Percentiles rank a stretch among this genome's conserved stretches.
Conservation (phyloP, 1,140 invertebrate species). For the Theocolax elegans region DNA sequence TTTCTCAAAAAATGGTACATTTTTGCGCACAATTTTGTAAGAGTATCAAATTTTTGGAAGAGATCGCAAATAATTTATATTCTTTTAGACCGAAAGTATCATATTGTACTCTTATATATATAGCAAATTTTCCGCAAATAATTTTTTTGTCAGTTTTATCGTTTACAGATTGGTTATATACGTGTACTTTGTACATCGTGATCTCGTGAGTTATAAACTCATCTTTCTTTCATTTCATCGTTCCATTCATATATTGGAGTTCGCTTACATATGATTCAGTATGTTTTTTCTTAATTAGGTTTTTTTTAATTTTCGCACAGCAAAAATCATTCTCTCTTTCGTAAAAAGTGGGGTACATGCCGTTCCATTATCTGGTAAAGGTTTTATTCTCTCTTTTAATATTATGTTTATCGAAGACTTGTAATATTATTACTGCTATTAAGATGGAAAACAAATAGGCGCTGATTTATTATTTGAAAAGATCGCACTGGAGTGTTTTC, state of each 20-base stretch:
- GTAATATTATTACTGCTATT: too few species aligned
- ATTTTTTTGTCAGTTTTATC: neutral
- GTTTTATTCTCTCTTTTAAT: too few species aligned
- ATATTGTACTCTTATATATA: neutral
- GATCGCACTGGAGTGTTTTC: too few species aligned
- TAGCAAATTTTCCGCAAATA: neutral
- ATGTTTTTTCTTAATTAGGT: neutral
- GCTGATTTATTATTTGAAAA: too few species aligned
- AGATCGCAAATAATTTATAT: neutral
- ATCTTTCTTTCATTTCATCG: neutral
- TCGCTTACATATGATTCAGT: neutral
- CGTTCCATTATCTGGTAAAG: too few species aligned
- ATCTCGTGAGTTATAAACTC: neutral
- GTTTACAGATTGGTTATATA: slow-evolving; percentile 14
- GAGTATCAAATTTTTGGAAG: neutral
- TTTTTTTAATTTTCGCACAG: neutral
- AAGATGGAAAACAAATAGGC: too few species aligned
- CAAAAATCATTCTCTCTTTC: neutral
- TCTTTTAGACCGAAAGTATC: neutral
- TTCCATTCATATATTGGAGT: neutral
- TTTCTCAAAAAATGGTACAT: neutral
- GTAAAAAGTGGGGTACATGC: slow-evolving; percentile 1
- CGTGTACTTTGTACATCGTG: neutral
- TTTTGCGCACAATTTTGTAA: neutral
- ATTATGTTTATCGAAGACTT: too few species aligned